A percentile compares a stretch with the other conserved stretches of the same genome.
Conservation (phyloP, 1,140 invertebrate species). For the Diorhabda carinulata region DNA sequence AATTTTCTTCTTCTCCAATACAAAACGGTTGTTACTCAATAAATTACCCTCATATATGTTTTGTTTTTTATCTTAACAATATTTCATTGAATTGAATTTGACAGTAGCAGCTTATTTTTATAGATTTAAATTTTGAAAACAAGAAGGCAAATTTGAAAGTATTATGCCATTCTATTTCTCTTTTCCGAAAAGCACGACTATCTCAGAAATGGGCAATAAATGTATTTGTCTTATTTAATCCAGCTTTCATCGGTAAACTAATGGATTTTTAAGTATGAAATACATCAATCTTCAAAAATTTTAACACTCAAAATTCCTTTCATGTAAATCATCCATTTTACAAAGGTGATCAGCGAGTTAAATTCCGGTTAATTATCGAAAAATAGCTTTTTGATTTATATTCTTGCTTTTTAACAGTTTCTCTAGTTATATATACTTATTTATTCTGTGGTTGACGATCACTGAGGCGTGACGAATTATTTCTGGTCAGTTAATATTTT, state of each 20-base stretch:
- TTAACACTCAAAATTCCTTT: slow-evolving; percentile 17
- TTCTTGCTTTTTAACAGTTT: slow-evolving; percentile 4
- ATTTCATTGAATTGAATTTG: too few relatives aligned
- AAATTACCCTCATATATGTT: too few relatives aligned
- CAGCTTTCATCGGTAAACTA: not conserved
- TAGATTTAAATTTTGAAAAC: too few relatives aligned
- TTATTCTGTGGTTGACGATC: not conserved
- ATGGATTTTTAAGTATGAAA: slow-evolving; percentile 18
- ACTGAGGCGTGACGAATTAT: not conserved
- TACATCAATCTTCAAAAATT: slow-evolving; percentile 7
- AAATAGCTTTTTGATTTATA: slow-evolving; percentile 8
- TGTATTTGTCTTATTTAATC: slow-evolving; percentile 7
- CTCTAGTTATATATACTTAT: not conserved
- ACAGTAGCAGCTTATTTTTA: too few relatives aligned
- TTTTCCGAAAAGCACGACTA: too few relatives aligned
- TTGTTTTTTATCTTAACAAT: too few relatives aligned
- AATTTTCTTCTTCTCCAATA: too few relatives aligned
- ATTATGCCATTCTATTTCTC: too few relatives aligned
- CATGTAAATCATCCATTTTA: slow-evolving; percentile 13
- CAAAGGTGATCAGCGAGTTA: not conserved
- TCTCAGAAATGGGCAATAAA: not conserved
- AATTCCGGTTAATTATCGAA: slow-evolving; percentile 7
- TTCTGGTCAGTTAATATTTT: not conserved
- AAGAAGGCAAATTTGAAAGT: too few relatives aligned
- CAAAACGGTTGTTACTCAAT: too few relatives aligned